A percentile compares a stretch with the other conserved stretches of the same genome.
Evolutionary conservation across 2,888 invertebrate genomes (phyloP).

Genomic region (Drosophila birchii): DNA sequence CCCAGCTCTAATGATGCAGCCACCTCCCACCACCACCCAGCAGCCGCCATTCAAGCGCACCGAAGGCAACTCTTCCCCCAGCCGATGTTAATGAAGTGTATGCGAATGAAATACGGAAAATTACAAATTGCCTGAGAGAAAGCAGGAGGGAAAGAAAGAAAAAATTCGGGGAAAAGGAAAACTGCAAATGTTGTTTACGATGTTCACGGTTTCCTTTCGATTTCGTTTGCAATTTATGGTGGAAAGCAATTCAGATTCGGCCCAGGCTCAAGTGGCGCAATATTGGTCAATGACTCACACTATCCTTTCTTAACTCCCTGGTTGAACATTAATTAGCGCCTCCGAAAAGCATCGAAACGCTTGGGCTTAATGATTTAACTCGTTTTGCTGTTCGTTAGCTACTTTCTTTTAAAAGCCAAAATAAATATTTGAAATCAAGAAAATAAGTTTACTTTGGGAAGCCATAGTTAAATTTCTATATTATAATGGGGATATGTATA

Average conservation of each 20-base stretch:
- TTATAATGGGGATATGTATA: not conserved
- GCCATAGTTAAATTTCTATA: not conserved
- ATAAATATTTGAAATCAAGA: not conserved
- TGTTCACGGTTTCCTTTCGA: slow-evolving; percentile 81
- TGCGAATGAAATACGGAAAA: slow-evolving; percentile 80
- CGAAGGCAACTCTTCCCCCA: slow-evolving; percentile 61
- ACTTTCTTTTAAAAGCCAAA: not conserved
- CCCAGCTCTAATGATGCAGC: slow-evolving; percentile 82
- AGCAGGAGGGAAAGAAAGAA: slow-evolving; percentile 9
- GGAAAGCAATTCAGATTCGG: slow-evolving; percentile 51
- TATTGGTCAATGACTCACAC: slow-evolving; percentile 58
- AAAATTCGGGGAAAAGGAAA: slow-evolving; percentile 27
- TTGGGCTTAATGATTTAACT: slow-evolving; percentile 39
- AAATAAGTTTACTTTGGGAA: not conserved
- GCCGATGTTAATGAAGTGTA: slow-evolving; percentile 77
- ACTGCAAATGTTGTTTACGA: slow-evolving; percentile 78
- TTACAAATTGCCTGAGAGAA: slow-evolving; percentile 72
- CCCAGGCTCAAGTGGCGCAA: slow-evolving; percentile 54
- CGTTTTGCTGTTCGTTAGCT: not conserved
- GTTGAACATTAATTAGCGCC: slow-evolving; percentile 42
- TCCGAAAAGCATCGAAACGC: not conserved
- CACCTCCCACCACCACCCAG: slow-evolving; percentile 54
- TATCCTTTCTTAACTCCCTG: slow-evolving; percentile 6
- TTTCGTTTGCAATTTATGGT: slow-evolving; percentile 75
- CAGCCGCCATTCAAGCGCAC: slow-evolving; percentile 74